phyloP scores from a whole-genome alignment of 2,888 invertebrate species.

The Drosophila pseudotakahashii region DNA sequence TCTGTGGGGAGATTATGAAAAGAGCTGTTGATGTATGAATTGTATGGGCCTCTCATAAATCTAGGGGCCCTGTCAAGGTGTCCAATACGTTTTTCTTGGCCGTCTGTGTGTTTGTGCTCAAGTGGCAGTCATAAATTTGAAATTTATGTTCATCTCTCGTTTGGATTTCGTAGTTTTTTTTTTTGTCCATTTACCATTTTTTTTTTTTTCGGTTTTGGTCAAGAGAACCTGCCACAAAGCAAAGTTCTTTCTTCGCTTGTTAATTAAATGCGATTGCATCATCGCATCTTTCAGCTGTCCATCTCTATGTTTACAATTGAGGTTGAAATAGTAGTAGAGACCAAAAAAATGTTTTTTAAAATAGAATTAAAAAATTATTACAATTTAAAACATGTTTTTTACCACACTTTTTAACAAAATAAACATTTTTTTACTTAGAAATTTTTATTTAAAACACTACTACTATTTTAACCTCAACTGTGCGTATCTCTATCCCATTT shows the following conservation, averaged over 20 bases:
- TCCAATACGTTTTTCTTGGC: slow-evolving; percentile 41
- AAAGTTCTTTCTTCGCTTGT: slow-evolving; percentile 41
- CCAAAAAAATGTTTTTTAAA: too few species aligned
- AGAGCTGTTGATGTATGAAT: slow-evolving; percentile 74
- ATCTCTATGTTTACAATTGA: slow-evolving; percentile 3
- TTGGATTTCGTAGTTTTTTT: slow-evolving; percentile 14
- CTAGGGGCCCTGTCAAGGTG: slow-evolving; percentile 53
- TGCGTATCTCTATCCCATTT: slow-evolving; percentile 13
- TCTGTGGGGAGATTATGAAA: slow-evolving; percentile 69
- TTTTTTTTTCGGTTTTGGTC: slow-evolving; percentile 38
- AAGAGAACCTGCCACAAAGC: slow-evolving; percentile 41
- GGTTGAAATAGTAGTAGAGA: not conserved
- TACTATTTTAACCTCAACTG: not conserved
- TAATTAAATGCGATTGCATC: slow-evolving; percentile 47
- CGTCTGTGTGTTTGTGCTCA: slow-evolving; percentile 44
- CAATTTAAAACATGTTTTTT: too few species aligned
- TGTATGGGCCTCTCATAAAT: slow-evolving; percentile 62
- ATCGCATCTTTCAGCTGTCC: slow-evolving; percentile 34
- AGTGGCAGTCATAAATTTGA: slow-evolving; percentile 72
- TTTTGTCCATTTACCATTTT: slow-evolving; percentile 20
- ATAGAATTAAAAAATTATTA: too few species aligned
- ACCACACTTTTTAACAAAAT: too few species aligned
- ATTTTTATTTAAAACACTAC: not conserved
- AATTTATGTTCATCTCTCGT: slow-evolving; percentile 69
- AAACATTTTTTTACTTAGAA: not conserved